Percentiles rank a stretch among this genome's conserved stretches.
Evolutionary conservation across 2,113 vertebrate genomes (phyloP).

Genomic region (Coptodon rendalli): DNA sequence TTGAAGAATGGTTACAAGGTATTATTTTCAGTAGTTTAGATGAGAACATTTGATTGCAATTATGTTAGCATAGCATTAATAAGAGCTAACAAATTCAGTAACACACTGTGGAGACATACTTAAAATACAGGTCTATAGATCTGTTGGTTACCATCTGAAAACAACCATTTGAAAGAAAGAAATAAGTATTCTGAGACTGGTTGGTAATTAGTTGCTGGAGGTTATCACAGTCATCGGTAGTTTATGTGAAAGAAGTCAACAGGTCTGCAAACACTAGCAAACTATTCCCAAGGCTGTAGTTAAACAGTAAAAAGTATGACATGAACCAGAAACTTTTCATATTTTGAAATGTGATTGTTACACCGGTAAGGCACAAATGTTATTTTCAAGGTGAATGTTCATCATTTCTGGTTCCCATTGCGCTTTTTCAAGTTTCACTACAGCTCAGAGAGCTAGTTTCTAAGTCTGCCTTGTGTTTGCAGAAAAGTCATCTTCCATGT

Average conservation of each 20-base stretch:
- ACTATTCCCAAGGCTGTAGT: neutral
- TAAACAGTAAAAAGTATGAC: neutral
- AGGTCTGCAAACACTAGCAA: neutral
- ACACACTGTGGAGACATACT: neutral
- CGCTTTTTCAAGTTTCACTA: neutral
- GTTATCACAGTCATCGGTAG: neutral
- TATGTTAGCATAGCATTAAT: neutral
- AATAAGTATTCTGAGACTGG: neutral
- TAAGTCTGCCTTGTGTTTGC: neutral
- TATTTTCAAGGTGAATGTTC: neutral
- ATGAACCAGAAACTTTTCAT: neutral
- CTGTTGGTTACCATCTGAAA: neutral
- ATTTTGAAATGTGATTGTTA: neutral
- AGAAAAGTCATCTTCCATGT: neutral
- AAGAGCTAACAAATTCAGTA: neutral
- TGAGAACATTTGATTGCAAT: neutral
- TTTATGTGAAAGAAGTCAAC: neutral
- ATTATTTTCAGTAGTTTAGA: neutral
- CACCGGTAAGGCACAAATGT: neutral
- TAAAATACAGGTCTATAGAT: neutral
- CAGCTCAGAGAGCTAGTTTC: neutral
- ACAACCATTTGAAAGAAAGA: neutral
- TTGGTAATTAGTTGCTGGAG: neutral
- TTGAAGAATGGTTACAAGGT: neutral
- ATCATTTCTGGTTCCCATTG: fast-evolving